These are phyloP conservation scores for Odontamblyopus rebecca DNA, from an alignment of 2,797 vertebrate genomes.

Conservation along the genomic window DNA sequence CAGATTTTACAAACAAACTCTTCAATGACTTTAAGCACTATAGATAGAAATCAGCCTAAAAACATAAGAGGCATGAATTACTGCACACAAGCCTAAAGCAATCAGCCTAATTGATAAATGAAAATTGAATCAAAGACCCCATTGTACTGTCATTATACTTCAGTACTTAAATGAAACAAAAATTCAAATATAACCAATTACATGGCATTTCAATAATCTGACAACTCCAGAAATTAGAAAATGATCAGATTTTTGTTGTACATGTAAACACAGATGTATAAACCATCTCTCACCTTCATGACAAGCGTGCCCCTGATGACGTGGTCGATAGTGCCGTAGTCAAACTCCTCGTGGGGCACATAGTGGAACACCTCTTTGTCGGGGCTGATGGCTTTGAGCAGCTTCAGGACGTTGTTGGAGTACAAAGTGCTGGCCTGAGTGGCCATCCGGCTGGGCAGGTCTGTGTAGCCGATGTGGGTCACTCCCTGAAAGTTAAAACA, in stretches of 20 bases:
- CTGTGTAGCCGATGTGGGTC: constrained; percentile 92
- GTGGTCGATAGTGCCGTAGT: constrained; percentile 95
- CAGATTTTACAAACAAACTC: too few relatives aligned
- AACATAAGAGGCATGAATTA: too few relatives aligned
- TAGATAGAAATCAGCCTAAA: constrained; percentile 13
- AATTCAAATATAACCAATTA: too few relatives aligned
- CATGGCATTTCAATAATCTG: too few relatives aligned
- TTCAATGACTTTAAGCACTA: constrained; percentile 1
- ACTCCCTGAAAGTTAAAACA: constrained; percentile 79
- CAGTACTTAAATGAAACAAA: too few relatives aligned
- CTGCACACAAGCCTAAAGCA: not conserved
- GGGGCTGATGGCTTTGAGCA: constrained; percentile 91
- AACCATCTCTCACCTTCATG: constrained; percentile 79
- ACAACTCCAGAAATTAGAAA: too few relatives aligned
- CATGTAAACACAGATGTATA: too few relatives aligned
- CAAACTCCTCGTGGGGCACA: constrained; percentile 87
- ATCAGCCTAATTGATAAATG: not conserved
- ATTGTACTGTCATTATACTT: too few relatives aligned
- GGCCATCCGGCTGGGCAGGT: constrained; percentile 93
- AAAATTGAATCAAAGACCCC: too few relatives aligned
- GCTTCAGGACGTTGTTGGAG: constrained; percentile 95
- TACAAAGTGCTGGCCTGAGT: constrained; percentile 95
- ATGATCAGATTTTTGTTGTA: too few relatives aligned
- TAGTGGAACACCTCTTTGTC: constrained; percentile 89
- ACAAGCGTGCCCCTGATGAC: constrained; percentile 92